Conservation (phyloP, 2,797 vertebrate species). For the Leucoraja ocellata region DNA sequence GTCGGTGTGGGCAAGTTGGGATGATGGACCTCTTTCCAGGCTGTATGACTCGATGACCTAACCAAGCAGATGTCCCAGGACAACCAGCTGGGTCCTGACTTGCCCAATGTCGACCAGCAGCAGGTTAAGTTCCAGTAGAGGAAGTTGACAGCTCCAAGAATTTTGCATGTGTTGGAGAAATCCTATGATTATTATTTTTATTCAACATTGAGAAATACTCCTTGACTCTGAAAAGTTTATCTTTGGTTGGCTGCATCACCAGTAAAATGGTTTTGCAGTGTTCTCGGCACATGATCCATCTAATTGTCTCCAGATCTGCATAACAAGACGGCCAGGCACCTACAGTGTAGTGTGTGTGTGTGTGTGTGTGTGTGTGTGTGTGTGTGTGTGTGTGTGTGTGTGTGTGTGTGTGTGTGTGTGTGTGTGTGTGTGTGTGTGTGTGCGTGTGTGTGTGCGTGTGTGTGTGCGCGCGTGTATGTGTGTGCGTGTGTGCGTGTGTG, state of each 20-base stretch:
- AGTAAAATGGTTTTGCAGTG: background rate
- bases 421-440: too few species aligned
- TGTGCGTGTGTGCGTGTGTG: too few species aligned
- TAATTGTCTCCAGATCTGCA: background rate
- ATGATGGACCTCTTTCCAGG: too few species aligned
- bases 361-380: too few species aligned
- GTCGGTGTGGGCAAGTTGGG: too few species aligned
- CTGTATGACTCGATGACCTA: too few species aligned
- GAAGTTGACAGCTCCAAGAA: background rate
- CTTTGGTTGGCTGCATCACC: background rate
- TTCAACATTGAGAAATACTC: background rate
- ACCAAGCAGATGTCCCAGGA: background rate
- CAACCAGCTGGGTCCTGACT: background rate
- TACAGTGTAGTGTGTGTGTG: background rate
- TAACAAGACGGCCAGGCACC: background rate
- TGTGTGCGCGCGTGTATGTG: too few species aligned
- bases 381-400: too few species aligned
- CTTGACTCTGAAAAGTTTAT: background rate
- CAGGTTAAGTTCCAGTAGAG: background rate
- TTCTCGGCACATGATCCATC: background rate
- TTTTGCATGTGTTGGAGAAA: background rate
- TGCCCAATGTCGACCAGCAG: background rate
- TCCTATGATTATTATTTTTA: background rate
- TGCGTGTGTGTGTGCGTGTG: too few species aligned
- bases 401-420: too few species aligned